Conservation (phyloP, 1,140 invertebrate genomes). For the Drosophila willistoni region DNA sequence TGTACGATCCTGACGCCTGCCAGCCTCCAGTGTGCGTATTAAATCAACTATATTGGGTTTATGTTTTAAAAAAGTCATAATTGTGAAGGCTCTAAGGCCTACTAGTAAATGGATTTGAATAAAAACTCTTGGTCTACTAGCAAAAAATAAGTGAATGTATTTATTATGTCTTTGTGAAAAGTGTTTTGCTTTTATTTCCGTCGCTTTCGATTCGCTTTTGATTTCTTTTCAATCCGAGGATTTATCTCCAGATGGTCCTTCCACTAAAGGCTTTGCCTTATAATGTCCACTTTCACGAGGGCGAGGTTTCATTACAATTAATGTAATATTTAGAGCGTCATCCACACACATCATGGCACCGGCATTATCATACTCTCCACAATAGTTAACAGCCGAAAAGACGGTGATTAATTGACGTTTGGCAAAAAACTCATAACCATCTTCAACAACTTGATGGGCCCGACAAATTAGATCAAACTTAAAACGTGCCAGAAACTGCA, state of each 20-base stretch:
- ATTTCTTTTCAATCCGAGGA: too few species aligned
- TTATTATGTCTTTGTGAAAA: too few species aligned
- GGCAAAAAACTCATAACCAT: constrained; percentile 99
- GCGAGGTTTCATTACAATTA: constrained; percentile 80
- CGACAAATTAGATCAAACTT: constrained; percentile 97
- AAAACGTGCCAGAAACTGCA: constrained; percentile 95
- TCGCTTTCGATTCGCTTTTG: too few species aligned
- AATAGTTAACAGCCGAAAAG: constrained; percentile 87
- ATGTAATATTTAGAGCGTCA: constrained; percentile 98
- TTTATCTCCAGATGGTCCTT: neutral
- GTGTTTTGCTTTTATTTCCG: too few species aligned
- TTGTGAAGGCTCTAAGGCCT: too few species aligned
- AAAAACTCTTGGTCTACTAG: too few species aligned
- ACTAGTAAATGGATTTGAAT: too few species aligned
- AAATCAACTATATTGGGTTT: too few species aligned
- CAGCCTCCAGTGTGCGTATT: too few species aligned
- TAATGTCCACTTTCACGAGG: neutral
- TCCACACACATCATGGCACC: constrained; percentile 99
- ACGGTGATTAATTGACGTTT: constrained; percentile 98
- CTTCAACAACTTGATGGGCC: constrained; percentile 98
- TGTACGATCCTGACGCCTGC: too few species aligned
- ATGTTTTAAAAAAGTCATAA: too few species aligned
- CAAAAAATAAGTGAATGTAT: too few species aligned
- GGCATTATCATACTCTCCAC: constrained; percentile 98
- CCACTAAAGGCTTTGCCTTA: neutral